Base-by-base conservation (phyloP, 2,113 vertebrate species). In the Siniperca chuatsi region DNA sequence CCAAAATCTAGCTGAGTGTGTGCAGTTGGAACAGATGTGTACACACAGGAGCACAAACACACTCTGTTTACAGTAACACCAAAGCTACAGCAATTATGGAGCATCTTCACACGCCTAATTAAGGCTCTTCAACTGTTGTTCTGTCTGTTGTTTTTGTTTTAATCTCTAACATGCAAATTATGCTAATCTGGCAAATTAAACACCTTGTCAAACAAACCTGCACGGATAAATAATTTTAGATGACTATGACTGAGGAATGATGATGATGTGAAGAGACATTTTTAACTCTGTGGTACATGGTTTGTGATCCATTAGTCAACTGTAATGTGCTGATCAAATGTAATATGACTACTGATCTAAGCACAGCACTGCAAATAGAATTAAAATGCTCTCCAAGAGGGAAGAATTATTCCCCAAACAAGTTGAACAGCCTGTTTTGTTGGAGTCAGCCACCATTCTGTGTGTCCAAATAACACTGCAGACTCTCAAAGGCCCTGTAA, bases 161-260 rank as follows among this genome's bases (percentile, higher is more conserved):
- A 83, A 85, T 86, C 54, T 91, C 80, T 68, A 82, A 60, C 73
- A 74, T 81, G 87, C 62, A 91, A 89, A 94, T 95, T 70, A 90
- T 84, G 85, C 66, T 89, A 93, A 93, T 92, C 61, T 65, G n/a
- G 23, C 55, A 84, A 93, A 93, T 93, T 87, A 90, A 90, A 91
- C 72, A 90, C 7, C 76, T 70, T 78, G 55, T 88, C 73, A 92
- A 86, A 92, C 75, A 84, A 82, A 90, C 65, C 44, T 84, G 78
- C 61, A 52, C 62, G 29, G 29, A 29, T 29, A 29, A 29, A 29
- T 29, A 29, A 29, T 29, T 2, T 86, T 25, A 52, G 60, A 74
- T 66, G 37, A 20, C 44, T 81, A 57, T 18, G 62, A 82, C 25
- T 44, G 55, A 3, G 5, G 2, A 64, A 58, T 33, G 40, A 82